Evolutionary conservation across 1,140 invertebrate genomes (phyloP), one percentile per base, ranked within the genome.

Genomic region (Polypedilum vanderplanki): DNA sequence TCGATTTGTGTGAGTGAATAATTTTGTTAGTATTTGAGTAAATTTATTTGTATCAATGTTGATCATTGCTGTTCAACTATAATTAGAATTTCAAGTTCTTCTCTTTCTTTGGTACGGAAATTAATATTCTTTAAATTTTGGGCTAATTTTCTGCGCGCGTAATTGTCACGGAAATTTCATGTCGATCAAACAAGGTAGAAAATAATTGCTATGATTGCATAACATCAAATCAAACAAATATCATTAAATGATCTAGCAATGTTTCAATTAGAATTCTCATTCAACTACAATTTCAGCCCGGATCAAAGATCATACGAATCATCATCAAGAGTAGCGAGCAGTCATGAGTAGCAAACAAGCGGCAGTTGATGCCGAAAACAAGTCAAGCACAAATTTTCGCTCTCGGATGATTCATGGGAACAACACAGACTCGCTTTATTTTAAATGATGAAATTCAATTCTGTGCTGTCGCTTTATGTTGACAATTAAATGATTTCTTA

Each of bases 241-340:
- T 33, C 24, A 33, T 33, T 33, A 33, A 33, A 33, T 33, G 24
- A 33, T 33, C 24, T 33, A 33, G 24, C 24, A 33, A 33, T 33
- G 24, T 33, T 33, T 33, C 41, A n/a, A 57, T 4, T 57, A 15
- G 46, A 57, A 57, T 57, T 57, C 12, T n/a, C 10, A 15, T 15
- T 57, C 46, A 57, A 57, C 15, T 57, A 57, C 12, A n/a, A 3
- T 57, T 15, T 57, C 46, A 57, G 3, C 12, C 12, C 46, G n/a
- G 46, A 57, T 57, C 46, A 57, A 57, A 57, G 46, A 57, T 57
- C 46, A 57, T 57, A 12, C n/a, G n/a, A 57, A 57, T 57, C 46
- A 57, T 57, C 46, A 12, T 46, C 41, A 46, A 33, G 24, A 33
- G 24, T 33, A 33, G 24, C 24, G n/a, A n/a, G 24, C 24, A 33